Evolutionary conservation across 1,140 invertebrate species (phyloP).

Genomic region (Littorina saxatilis): DNA sequence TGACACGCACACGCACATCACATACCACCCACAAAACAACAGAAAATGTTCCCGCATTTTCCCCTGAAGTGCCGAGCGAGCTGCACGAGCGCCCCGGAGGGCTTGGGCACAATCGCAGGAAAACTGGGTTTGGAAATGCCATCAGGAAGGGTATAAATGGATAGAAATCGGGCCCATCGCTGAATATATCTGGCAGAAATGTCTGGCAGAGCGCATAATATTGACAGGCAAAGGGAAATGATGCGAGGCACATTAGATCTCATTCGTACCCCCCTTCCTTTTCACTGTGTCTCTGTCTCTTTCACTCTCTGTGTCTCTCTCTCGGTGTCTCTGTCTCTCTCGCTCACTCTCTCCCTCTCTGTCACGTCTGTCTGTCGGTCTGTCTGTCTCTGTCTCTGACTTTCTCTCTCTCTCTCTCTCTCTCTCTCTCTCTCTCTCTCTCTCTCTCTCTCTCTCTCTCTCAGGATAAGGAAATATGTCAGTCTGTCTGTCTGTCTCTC

Average conservation of each 20-base stretch:
- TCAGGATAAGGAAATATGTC: no score
- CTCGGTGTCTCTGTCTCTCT: no score
- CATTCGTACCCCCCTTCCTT: not conserved
- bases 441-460: no score
- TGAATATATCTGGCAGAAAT: conserved; percentile 20
- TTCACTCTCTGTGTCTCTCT: no score
- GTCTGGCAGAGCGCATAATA: conserved; percentile 25
- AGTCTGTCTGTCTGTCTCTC: no score
- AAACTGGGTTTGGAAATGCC: not conserved
- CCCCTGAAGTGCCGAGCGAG: not conserved
- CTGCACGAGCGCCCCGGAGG: not conserved
- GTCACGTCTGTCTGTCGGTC: no score
- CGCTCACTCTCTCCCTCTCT: no score
- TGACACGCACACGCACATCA: no score
- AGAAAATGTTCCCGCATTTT: not conserved
- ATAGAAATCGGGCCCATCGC: conserved; percentile 22
- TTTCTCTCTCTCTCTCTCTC: no score
- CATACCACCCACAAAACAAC: conserved; percentile 3
- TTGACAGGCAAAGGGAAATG: conserved; percentile 26
- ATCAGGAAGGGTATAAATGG: conserved; percentile 20
- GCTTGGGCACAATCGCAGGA: not conserved
- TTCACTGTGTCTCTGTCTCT: no score
- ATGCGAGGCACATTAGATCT: conserved; percentile 26
- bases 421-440: no score
- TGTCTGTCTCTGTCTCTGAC: no score